A percentile compares a stretch with the other conserved stretches of the same genome.
phyloP scores from a whole-genome alignment of 2,888 invertebrate species.

The Tortricodes alternella region DNA sequence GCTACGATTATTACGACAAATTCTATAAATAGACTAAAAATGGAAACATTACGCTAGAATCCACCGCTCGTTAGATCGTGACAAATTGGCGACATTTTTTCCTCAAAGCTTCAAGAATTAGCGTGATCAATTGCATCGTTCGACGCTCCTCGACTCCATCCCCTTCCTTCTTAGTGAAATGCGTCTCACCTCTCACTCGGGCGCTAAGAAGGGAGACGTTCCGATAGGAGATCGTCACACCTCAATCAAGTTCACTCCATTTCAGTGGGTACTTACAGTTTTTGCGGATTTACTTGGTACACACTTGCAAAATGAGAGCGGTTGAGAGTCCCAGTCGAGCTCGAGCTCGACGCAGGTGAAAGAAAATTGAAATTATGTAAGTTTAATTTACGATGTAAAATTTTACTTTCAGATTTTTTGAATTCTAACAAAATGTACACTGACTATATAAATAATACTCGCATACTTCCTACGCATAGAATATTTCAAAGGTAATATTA shows the following conservation, averaged over 20 bases:
- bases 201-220: slow-evolving; percentile 35
- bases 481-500: too few species aligned
- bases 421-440: too few species aligned
- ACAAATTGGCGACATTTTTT: slow-evolving; percentile 76
- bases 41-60: slow-evolving; percentile 50
- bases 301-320: slow-evolving; percentile 22
- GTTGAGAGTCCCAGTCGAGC: not conserved
- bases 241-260: slow-evolving; percentile 37
- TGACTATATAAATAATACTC: too few species aligned
- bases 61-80: slow-evolving; percentile 68
- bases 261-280: slow-evolving; percentile 29
- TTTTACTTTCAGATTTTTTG: too few species aligned
- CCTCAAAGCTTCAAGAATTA: slow-evolving; percentile 69
- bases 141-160: slow-evolving; percentile 59
- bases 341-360: too few species aligned
- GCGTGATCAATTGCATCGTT: slow-evolving; percentile 76
- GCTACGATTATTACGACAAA: not conserved
- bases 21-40: not conserved
- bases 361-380: too few species aligned
- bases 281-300: slow-evolving; percentile 28
- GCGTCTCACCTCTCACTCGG: slow-evolving; percentile 19
- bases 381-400: too few species aligned
- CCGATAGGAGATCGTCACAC: slow-evolving; percentile 42
- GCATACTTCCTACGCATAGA: too few species aligned
- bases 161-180: slow-evolving; percentile 41